Base-by-base conservation (phyloP, 2,797 vertebrate genomes). In the Pipistrellus nathusii region DNA sequence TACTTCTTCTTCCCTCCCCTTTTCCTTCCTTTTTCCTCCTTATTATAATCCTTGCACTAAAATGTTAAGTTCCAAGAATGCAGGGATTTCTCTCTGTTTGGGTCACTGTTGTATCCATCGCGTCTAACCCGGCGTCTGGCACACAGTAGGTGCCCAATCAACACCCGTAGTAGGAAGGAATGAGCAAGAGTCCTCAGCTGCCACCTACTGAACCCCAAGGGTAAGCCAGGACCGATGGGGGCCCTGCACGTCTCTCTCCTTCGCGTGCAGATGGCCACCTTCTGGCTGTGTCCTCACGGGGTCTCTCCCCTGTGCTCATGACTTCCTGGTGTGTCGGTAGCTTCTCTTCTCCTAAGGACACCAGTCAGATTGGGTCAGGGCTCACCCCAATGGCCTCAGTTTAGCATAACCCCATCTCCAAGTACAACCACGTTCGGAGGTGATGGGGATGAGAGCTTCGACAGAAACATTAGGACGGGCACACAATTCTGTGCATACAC, bases 81-180 rank as follows among this genome's bases (percentile, higher is more conserved):
- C 1, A 25, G 12, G 2, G 6, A 35, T 25, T 8, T 59, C 25
- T 12, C 6, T 69, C 30, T 38, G 41, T 8, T 71, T 46, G 0
- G 46, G n/a, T 57, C 32, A 13, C 46, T 35, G 12, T 3, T 6
- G 7, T 6, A 17, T 32, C 66, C 32, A 12, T 2, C 5, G 25
- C 32, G 46, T 48, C 46, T 38, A 17, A 27, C 2, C 8, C 32
- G 21, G 27, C 21, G 27, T 6, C 57, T 21, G 25, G 35, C 51
- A 46, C 21, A 5, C 0, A 44, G 30, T 94, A 94, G 97, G 94
- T 94, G 90, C 94, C 94, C 95, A 92, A 95, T 96, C 96, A 97
- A 93, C 94, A 95, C 97, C 97, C 96, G 94, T 1, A 1, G 38
- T 7, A 20, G 41, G 59, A 44, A 55, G 5, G 41, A 11, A 18